phyloP scores from a whole-genome alignment of 1,140 invertebrate species.

The Neodiprion fabricii region DNA sequence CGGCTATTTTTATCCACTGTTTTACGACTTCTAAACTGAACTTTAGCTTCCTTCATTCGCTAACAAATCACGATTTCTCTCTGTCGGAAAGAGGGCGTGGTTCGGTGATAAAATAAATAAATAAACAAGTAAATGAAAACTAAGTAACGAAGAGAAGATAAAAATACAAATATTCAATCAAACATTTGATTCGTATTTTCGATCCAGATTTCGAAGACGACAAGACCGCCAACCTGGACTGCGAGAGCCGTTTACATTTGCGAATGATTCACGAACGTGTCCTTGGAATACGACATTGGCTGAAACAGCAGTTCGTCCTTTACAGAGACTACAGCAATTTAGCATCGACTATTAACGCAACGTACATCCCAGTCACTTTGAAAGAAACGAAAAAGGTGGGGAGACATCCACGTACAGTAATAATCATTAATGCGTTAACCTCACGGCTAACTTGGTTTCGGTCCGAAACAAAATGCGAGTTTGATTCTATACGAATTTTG shows the following conservation, averaged over 20 bases:
- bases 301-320: constrained; percentile 49
- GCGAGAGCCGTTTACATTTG: background rate
- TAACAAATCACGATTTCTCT: no score
- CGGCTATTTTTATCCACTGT: no score
- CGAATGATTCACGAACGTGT: constrained; percentile 31
- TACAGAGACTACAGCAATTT: constrained; percentile 45
- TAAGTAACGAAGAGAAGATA: no score
- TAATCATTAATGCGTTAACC: background rate
- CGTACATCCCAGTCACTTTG: constrained; percentile 43
- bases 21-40: no score
- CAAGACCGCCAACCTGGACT: background rate
- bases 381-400: constrained; percentile 42
- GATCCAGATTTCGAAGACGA: background rate
- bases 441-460: no score
- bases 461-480: no score
- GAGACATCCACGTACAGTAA: background rate
- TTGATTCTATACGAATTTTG: no score
- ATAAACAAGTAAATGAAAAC: no score
- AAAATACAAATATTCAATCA: no score
- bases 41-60: no score
- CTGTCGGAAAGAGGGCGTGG: no score
- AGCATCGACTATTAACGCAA: constrained; percentile 43
- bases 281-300: constrained; percentile 42
- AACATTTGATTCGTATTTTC: background rate
- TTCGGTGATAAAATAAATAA: no score